phyloP scores from a whole-genome alignment of 1,140 invertebrate species.

The Listronotus oregonensis region DNA sequence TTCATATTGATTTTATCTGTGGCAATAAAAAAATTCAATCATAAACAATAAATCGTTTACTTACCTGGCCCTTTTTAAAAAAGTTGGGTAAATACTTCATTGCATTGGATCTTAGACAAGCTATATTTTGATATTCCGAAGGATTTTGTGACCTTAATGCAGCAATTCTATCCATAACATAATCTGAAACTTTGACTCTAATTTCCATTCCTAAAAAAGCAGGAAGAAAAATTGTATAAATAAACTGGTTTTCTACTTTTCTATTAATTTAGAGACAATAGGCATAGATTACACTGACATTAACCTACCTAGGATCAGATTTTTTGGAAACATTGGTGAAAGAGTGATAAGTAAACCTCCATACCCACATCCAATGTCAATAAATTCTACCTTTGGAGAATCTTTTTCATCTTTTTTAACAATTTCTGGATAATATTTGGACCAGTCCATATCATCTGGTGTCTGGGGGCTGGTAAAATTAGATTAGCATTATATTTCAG shows the following conservation, averaged over 20 bases:
- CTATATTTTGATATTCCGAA: slow-evolving; percentile 89
- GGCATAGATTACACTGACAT: too few species aligned
- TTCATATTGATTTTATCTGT: too few species aligned
- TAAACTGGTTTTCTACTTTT: too few species aligned
- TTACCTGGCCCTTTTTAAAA: slow-evolving; percentile 91
- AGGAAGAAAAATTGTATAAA: background rate
- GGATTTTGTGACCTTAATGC: slow-evolving; percentile 80
- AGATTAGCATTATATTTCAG: slow-evolving; percentile 54
- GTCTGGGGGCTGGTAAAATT: slow-evolving; percentile 63
- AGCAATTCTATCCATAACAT: slow-evolving; percentile 93
- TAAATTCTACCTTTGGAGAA: slow-evolving; percentile 78
- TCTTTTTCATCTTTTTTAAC: slow-evolving; percentile 45
- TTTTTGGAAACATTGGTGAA: slow-evolving; percentile 89
- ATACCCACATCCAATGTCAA: slow-evolving; percentile 98
- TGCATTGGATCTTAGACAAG: slow-evolving; percentile 94
- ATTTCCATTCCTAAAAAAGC: slow-evolving; percentile 80
- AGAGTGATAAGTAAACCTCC: slow-evolving; percentile 92
- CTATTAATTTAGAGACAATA: too few species aligned
- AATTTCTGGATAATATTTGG: slow-evolving; percentile 73
- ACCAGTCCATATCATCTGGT: slow-evolving; percentile 79
- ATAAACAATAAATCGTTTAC: background rate
- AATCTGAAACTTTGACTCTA: slow-evolving; percentile 96
- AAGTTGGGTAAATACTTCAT: slow-evolving; percentile 99
- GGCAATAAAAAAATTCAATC: too few species aligned
- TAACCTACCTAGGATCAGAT: slow-evolving; percentile 83